Evolutionary conservation across 2,888 invertebrate genomes (phyloP).

Genomic region (Platycheirus rosarum): DNA sequence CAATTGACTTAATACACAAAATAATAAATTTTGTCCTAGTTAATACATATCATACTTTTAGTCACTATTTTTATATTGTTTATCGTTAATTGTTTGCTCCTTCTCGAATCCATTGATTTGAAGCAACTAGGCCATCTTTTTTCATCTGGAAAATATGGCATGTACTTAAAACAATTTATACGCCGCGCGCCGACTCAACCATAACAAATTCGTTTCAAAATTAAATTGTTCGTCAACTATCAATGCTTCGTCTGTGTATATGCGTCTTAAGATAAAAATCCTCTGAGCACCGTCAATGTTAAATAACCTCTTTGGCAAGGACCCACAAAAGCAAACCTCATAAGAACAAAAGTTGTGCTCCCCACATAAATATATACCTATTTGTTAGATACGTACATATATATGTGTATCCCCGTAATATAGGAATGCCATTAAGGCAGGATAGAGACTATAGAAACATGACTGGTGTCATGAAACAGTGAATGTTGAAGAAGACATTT

Average conservation of each 20-base stretch:
- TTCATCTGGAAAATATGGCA: slow-evolving; percentile 1
- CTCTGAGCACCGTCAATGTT: too few species aligned
- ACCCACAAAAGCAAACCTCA: slow-evolving; percentile 27
- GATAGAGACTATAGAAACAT: background rate
- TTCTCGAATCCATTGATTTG: too few species aligned
- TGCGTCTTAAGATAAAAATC: slow-evolving; percentile 12
- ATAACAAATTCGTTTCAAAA: slow-evolving; percentile 53
- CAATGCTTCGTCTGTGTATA: slow-evolving; percentile 19
- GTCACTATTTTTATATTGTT: too few species aligned
- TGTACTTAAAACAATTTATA: slow-evolving; percentile 35
- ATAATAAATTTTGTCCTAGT: too few species aligned
- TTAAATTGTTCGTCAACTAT: slow-evolving; percentile 56
- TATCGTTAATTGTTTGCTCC: too few species aligned
- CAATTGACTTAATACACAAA: too few species aligned
- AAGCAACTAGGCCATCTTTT: background rate
- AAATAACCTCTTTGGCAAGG: slow-evolving; percentile 25
- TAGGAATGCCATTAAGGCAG: background rate
- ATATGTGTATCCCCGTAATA: too few species aligned
- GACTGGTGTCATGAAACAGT: slow-evolving; percentile 33
- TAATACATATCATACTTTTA: too few species aligned
- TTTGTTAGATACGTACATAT: background rate
- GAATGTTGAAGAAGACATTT: slow-evolving; percentile 55
- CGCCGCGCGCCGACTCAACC: slow-evolving; percentile 27
- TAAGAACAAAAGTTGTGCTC: slow-evolving; percentile 19
- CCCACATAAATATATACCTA: too few species aligned